Evolutionary conservation across 2,888 invertebrate genomes (phyloP), one percentile per base, ranked within the genome.

Genomic region (Lissocephala sabroskyi): DNA sequence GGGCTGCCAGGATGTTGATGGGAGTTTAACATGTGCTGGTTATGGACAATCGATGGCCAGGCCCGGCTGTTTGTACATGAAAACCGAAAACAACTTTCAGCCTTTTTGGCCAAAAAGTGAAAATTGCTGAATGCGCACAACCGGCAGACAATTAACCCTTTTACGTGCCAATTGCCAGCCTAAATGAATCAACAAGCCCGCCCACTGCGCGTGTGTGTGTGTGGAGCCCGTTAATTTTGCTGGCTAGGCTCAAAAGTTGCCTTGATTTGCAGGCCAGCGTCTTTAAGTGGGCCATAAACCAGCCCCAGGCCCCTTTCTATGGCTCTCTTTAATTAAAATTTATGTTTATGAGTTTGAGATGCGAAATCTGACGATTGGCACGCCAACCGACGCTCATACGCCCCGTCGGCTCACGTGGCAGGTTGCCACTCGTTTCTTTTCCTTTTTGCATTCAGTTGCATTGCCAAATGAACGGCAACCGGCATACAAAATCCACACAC

Each of bases 121-220:
- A 32, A 32, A 32, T n/a, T 68, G 68, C 68, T 68, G 74, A 68
- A 11, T 19, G n/a, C 18, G 37, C 37, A 30, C 10, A 41, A n/a
- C 66, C 56, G 50, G 62, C 63, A 45, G 18, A 56, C 59, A 65
- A 71, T 68, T 75, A 73, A 75, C 68, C 68, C 76, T 65, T n/a
- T 71, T 62, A 75, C 73, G 75, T 71, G 67, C 57, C 67, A 71
- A 75, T 65, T 64, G 63, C 16, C 26, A 41, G 50, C 61, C 56
- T 54, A 64, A 65, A 65, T 65, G 62, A 62, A 61, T 68, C 56
- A 55, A 37, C 41, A 40, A 26, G 30, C 50, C 26, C 28, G 19
- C 7, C 28, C 16, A 19, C 17, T 32, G 19, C 19, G 46, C 36
- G 33, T 14, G 26, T 42, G 46, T 28, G 44, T 30, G 39, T 54